Evolutionary conservation across 2,797 vertebrate genomes (phyloP).

Genomic region (Cynopterus sphinx): DNA sequence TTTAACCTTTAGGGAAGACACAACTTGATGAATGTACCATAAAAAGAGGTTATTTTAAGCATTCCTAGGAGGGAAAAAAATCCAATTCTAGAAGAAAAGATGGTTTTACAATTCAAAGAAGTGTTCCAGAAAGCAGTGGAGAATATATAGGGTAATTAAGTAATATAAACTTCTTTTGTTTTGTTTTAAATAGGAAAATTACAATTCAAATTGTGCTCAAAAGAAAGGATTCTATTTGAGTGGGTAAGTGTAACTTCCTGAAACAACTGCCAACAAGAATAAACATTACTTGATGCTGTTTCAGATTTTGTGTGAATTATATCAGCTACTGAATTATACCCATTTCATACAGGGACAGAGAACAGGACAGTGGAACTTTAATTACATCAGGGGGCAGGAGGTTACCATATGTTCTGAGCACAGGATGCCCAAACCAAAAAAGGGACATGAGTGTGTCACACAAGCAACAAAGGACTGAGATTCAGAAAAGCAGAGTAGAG

Average conservation of each 20-base stretch:
- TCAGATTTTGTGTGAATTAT: background rate
- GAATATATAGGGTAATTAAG: background rate
- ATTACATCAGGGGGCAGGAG: background rate
- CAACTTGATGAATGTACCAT: background rate
- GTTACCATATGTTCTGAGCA: background rate
- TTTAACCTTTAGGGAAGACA: constrained; percentile 28
- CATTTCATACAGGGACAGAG: background rate
- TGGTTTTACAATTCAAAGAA: background rate
- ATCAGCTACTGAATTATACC: background rate
- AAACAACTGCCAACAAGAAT: background rate
- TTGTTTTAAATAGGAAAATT: background rate
- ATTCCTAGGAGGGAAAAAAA: background rate
- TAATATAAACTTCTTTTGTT: background rate
- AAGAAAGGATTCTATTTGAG: background rate
- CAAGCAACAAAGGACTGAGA: accelerated
- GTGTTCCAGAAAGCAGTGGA: background rate
- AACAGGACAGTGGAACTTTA: background rate
- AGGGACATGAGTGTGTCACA: background rate
- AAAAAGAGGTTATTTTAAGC: background rate
- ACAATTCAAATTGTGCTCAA: background rate
- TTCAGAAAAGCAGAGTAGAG: background rate
- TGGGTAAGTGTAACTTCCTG: background rate
- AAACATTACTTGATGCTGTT: background rate
- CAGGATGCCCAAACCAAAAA: background rate
- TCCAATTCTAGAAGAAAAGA: background rate